Conservation (phyloP, 2,888 invertebrate genomes). For the Sphinx pinastri region DNA sequence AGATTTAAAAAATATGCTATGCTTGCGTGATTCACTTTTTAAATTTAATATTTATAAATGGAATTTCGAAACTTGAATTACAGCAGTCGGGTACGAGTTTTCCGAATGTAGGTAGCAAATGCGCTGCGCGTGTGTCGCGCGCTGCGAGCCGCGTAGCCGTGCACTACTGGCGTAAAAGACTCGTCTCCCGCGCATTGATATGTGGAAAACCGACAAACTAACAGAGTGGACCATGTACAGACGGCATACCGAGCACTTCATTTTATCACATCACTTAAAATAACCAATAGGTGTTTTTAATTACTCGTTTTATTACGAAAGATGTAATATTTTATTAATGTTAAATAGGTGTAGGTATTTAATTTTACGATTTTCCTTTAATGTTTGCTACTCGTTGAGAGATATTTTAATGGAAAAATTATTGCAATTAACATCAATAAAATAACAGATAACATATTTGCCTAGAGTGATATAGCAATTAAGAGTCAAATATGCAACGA, state of each 20-base stretch:
- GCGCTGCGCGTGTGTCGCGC: slow-evolving; percentile 57
- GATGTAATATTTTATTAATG: neutral
- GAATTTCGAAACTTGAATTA: slow-evolving; percentile 5
- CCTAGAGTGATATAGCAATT: neutral
- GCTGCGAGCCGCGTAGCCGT: slow-evolving; percentile 66
- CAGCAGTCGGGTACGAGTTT: slow-evolving; percentile 37
- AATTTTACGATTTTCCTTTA: slow-evolving; percentile 10
- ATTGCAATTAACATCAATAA: neutral
- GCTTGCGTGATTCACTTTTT: neutral
- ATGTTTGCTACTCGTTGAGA: neutral
- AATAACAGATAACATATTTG: neutral
- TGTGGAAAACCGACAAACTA: slow-evolving; percentile 71
- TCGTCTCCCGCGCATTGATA: slow-evolving; percentile 64
- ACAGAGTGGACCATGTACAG: slow-evolving; percentile 45
- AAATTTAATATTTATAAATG: neutral
- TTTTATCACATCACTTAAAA: slow-evolving; percentile 9
- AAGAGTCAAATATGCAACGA: neutral
- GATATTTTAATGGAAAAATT: neutral
- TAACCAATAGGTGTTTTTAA: slow-evolving; percentile 18
- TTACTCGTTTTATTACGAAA: slow-evolving; percentile 7
- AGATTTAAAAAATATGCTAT: neutral
- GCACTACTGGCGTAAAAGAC: slow-evolving; percentile 69
- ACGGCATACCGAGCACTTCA: slow-evolving; percentile 46
- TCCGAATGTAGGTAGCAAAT: slow-evolving; percentile 56
- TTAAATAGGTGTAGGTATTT: neutral